Conservation (phyloP, 2,113 vertebrate species). For the Alces alces region DNA sequence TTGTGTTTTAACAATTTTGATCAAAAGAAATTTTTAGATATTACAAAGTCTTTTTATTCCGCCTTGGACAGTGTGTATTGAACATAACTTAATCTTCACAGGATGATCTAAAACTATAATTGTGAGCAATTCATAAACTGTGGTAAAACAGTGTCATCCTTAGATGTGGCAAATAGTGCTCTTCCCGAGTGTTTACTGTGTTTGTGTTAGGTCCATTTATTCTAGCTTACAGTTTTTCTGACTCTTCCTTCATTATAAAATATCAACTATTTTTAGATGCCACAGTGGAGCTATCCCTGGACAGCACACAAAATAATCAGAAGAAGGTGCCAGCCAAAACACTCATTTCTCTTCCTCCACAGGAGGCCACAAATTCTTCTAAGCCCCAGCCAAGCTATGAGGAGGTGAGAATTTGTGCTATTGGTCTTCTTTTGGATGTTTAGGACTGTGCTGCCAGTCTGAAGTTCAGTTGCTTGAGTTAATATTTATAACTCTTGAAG, state of each 20-base stretch:
- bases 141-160: not conserved
- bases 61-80: not conserved
- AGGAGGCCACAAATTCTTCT: slow-evolving; percentile 78
- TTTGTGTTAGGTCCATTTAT: not conserved
- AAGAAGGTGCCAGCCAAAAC: slow-evolving; percentile 81
- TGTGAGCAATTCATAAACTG: not conserved
- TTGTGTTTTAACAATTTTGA: not conserved
- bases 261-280: slow-evolving; percentile 85
- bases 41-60: not conserved
- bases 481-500: slow-evolving; percentile 14
- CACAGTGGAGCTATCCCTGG: slow-evolving; percentile 94
- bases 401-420: slow-evolving; percentile 82
- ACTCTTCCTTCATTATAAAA: slow-evolving; percentile 52
- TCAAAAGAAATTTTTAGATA: not conserved
- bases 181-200: not conserved
- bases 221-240: not conserved
- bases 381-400: slow-evolving; percentile 83
- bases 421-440: slow-evolving; percentile 20
- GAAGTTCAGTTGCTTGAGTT: not conserved
- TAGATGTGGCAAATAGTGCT: not conserved
- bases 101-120: not conserved
- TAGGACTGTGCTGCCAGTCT: slow-evolving; percentile 27
- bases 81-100: not conserved
- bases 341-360: slow-evolving; percentile 72
- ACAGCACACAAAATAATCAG: slow-evolving; percentile 86